phyloP scores from a whole-genome alignment of 2,888 invertebrate species.

The Apeira syringaria region DNA sequence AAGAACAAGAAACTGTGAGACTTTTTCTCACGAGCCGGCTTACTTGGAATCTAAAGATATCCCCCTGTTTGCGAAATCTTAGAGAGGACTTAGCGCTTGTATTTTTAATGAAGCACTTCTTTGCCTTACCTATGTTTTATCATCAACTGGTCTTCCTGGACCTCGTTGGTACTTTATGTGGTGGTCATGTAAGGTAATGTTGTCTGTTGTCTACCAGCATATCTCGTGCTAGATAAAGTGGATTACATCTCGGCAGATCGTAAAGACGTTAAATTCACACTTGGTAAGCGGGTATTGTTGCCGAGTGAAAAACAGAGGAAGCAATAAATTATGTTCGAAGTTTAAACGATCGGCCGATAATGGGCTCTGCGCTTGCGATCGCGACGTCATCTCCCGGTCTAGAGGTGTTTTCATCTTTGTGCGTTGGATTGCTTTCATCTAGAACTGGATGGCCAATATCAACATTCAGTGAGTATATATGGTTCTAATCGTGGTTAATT shows the following conservation, averaged over 20 bases:
- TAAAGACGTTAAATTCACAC: slow-evolving; percentile 72
- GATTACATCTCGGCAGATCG: slow-evolving; percentile 70
- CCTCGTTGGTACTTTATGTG: slow-evolving; percentile 3
- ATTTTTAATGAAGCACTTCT: slow-evolving; percentile 53
- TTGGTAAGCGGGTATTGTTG: slow-evolving; percentile 67
- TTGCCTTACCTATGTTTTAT: slow-evolving; percentile 14
- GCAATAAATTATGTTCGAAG: slow-evolving; percentile 79
- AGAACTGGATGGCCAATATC: not conserved
- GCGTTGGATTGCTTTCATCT: slow-evolving; percentile 13
- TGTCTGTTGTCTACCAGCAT: slow-evolving; percentile 41
- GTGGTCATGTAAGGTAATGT: slow-evolving; percentile 14
- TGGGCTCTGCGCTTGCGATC: slow-evolving; percentile 55
- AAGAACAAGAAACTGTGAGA: slow-evolving; percentile 60
- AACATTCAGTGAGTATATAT: not conserved
- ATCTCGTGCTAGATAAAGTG: slow-evolving; percentile 56
- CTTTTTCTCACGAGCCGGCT: slow-evolving; percentile 59
- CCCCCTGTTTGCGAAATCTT: slow-evolving; percentile 55
- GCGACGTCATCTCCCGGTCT: slow-evolving; percentile 44
- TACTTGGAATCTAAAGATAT: slow-evolving; percentile 48
- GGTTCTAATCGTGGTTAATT: not conserved
- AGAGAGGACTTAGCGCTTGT: slow-evolving; percentile 42
- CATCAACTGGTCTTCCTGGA: slow-evolving; percentile 26
- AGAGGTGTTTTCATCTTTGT: slow-evolving; percentile 25
- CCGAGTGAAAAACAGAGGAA: slow-evolving; percentile 76
- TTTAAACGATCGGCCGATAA: slow-evolving; percentile 76